Base-by-base conservation (phyloP, 2,888 invertebrate genomes). In the Sesamia inferens region DNA sequence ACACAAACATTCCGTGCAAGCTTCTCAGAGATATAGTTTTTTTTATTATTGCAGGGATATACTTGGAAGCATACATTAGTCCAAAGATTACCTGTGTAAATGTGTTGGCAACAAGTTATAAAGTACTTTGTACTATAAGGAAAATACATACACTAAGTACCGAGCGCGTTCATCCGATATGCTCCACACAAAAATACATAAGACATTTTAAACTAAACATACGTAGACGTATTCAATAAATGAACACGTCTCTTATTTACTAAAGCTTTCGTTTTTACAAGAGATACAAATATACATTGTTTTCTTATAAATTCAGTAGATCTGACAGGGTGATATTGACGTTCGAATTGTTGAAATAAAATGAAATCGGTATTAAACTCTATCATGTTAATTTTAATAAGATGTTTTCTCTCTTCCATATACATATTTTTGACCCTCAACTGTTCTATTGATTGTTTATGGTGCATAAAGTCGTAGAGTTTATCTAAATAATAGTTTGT, bases 201-300 rank as follows among this genome's bases (percentile, higher is more conserved):
- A 59, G 63, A 61, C 31, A 63, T 57, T 39, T 58, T 13, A 66
- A 14, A 63, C 16, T 57, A 19, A 58, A 31, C 24, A 61, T 65
- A 31, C 31, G 31, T 31, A 31, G 31, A 31, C 31, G 31, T 31
- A 31, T 55, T 63, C 47, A 63, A 67, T 63, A 76, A 77, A 77
- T 63, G 51, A 57, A 65, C 44, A 51, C 65, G 42, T 13, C 22
- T 47, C 47, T 42, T 71, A 71, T 68, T 77, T 71, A 71, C 71
- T 44, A 71, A 64, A 57, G 22, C 63, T 57, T 42, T 65, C n/a
- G 8, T 57, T 68, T 65, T 59, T 7, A n/a, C 11, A n/a, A n/a
- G 19, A 54, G 57, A 65, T 31, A 31, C 31, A 31, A 2, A 31
- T 31, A 31, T 31, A 31, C 31, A 31, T 68, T 31, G 57, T 57